Evolutionary conservation across 1,140 invertebrate species (phyloP).

Genomic region (Leptopilina boulardi): DNA sequence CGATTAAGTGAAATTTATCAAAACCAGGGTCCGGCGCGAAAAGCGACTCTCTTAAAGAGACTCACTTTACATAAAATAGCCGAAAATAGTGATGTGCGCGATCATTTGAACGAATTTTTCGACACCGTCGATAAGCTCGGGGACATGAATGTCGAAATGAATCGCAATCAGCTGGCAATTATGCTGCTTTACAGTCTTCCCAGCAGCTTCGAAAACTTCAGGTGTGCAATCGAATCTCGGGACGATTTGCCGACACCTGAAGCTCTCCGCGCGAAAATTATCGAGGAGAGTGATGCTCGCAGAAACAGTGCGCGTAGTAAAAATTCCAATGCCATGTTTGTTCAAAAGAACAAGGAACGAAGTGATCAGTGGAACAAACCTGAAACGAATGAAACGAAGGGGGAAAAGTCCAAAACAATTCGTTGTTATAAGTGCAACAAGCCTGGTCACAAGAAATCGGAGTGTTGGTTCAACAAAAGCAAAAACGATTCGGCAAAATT

Average conservation of each 20-base stretch:
- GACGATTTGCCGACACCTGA: conserved; percentile 43
- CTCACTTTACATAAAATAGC: too few relatives aligned
- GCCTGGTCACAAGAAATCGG: neutral
- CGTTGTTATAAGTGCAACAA: neutral
- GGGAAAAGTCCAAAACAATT: neutral
- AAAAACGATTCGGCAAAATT: neutral
- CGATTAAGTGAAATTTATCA: too few relatives aligned
- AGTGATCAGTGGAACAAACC: neutral
- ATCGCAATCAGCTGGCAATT: conserved; percentile 51
- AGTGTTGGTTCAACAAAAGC: neutral
- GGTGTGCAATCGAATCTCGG: conserved; percentile 40
- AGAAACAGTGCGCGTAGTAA: neutral
- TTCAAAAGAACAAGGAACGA: neutral
- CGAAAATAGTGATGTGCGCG: too few relatives aligned
- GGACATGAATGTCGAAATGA: conserved; percentile 37
- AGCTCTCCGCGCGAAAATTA: conserved; percentile 30
- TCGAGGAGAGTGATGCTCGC: conserved; percentile 23
- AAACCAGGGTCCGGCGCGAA: too few relatives aligned
- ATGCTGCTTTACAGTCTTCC: conserved; percentile 55
- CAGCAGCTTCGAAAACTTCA: conserved; percentile 53
- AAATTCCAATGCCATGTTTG: neutral
- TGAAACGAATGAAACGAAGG: neutral
- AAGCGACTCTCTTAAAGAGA: too few relatives aligned
- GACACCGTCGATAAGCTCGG: conserved; percentile 41
- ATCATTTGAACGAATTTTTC: neutral